Evolutionary conservation across 2,888 invertebrate genomes (phyloP).

Genomic region (Aporophyla lueneburgensis): DNA sequence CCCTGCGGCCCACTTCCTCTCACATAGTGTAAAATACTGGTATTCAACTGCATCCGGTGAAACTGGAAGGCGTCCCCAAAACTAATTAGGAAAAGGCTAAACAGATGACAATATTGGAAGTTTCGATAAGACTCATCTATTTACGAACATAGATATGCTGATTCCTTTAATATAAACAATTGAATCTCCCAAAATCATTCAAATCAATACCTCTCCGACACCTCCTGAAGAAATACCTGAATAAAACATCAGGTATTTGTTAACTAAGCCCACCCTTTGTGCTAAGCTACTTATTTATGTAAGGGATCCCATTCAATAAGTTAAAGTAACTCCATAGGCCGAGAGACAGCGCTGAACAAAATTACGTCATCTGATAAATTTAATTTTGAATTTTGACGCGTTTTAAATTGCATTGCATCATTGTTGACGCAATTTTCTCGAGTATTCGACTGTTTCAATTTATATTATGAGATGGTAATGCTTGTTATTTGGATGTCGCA

Average conservation of each 20-base stretch:
- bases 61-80: too few species aligned
- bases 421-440: slow-evolving; percentile 53
- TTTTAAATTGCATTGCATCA: slow-evolving; percentile 57
- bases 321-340: slow-evolving; percentile 64
- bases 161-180: slow-evolving; percentile 22
- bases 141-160: neutral
- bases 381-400: slow-evolving; percentile 55
- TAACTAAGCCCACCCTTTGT: slow-evolving; percentile 62
- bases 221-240: slow-evolving; percentile 51
- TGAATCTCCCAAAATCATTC: slow-evolving; percentile 25
- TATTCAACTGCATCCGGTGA: too few species aligned
- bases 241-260: slow-evolving; percentile 65
- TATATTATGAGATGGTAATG: slow-evolving; percentile 63
- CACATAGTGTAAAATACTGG: too few species aligned
- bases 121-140: neutral
- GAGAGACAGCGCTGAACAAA: slow-evolving; percentile 37
- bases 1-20: too few species aligned
- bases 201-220: slow-evolving; percentile 37
- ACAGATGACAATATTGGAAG: too few species aligned
- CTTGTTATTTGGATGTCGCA: slow-evolving; percentile 40
- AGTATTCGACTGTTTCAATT: slow-evolving; percentile 62
- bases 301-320: slow-evolving; percentile 70
- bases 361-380: slow-evolving; percentile 45
- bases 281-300: slow-evolving; percentile 67
- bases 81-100: too few species aligned